Evolutionary conservation across 1,140 invertebrate genomes (phyloP).

Genomic region (Lepidurus arcticus): DNA sequence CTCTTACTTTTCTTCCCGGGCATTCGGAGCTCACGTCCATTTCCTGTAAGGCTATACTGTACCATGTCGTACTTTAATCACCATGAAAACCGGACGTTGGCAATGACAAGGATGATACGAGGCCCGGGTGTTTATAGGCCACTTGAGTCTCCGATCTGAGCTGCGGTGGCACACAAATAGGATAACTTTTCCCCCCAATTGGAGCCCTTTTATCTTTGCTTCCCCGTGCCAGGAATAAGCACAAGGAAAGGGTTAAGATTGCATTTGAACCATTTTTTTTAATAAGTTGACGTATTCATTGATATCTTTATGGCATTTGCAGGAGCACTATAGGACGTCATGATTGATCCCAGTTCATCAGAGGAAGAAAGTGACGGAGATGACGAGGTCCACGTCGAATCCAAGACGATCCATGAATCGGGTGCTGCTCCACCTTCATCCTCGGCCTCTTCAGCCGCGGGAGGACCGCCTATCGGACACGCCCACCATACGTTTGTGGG

Average conservation of each 20-base stretch:
- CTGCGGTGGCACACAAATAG: not conserved
- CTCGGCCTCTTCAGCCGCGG: not conserved
- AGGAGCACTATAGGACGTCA: conserved; percentile 41
- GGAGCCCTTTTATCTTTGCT: not conserved
- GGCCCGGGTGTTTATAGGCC: conserved; percentile 1
- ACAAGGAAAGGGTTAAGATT: not conserved
- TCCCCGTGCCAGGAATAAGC: not conserved
- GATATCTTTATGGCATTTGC: not conserved
- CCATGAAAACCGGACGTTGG: conserved; percentile 20
- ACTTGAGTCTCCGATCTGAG: conserved; percentile 9
- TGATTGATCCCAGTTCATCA: conserved; percentile 84
- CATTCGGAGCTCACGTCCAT: not conserved
- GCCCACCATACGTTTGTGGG: not conserved
- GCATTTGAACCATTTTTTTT: not conserved
- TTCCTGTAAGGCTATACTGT: not conserved
- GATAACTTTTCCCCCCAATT: not conserved
- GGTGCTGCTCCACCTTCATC: conserved; percentile 33
- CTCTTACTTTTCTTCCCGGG: not conserved
- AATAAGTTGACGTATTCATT: not conserved
- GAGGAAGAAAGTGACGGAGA: conserved; percentile 83
- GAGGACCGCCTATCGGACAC: not conserved
- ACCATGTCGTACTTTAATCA: not conserved
- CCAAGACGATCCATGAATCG: conserved; percentile 27
- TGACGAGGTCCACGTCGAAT: conserved; percentile 48
- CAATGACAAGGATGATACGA: not conserved